Evolutionary conservation across 2,888 invertebrate genomes (phyloP).

Genomic region (Orchesellides sinensis): DNA sequence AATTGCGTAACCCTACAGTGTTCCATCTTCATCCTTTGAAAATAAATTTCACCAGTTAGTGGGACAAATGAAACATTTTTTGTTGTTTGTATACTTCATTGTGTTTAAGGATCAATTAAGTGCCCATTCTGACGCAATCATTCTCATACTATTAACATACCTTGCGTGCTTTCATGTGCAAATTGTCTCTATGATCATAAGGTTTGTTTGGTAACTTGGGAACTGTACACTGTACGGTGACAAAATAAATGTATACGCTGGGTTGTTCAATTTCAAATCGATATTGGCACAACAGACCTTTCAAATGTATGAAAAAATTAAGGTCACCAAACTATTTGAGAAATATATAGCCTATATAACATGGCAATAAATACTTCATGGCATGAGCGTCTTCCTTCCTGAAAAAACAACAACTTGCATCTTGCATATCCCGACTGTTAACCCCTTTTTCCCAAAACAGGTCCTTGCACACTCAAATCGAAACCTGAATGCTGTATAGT

Average conservation of each 20-base stretch:
- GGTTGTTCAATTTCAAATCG: neutral
- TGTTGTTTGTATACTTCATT: neutral
- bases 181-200: too few species aligned
- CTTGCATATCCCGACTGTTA: conserved; percentile 56
- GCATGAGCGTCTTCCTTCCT: conserved; percentile 63
- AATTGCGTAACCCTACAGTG: conserved; percentile 41
- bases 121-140: conserved; percentile 21
- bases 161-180: neutral
- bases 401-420: conserved; percentile 52
- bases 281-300: neutral
- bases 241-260: neutral
- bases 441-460: conserved; percentile 62
- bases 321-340: conserved; percentile 45
- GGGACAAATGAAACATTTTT: conserved; percentile 3
- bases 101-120: neutral
- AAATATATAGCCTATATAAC: conserved; percentile 34
- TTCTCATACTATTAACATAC: neutral
- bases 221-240: neutral
- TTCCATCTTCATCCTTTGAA: conserved; percentile 24
- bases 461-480: conserved; percentile 45
- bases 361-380: conserved; percentile 58
- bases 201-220: too few species aligned
- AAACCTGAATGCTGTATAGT: conserved; percentile 29
- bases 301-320: conserved; percentile 60
- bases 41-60: neutral